Base-by-base conservation (phyloP, 2,113 vertebrate species). In the Scortum barcoo region DNA sequence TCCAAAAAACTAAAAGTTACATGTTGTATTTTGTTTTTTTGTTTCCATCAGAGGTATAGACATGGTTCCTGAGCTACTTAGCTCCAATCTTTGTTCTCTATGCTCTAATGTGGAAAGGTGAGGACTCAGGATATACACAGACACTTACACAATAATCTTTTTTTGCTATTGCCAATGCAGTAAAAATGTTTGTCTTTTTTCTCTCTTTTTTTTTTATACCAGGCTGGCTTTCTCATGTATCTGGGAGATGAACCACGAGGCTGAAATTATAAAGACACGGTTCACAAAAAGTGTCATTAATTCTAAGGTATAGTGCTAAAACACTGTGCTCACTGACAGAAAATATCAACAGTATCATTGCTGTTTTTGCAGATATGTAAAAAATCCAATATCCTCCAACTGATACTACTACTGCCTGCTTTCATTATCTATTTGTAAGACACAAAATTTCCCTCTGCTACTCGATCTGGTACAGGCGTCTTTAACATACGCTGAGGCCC, bases 1-100 rank as follows among this genome's bases (percentile, higher is more conserved):
- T 17, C 16, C 6, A 40, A 14, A 42, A 58, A 56, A 42, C 20
- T 16, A 11, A 46, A 57, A 57, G 5, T 68, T 48, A 46, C 22
- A 44, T 67, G 12, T n/a, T 50, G 3, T 30, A 1, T 68, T 44
- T 62, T 0, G 33, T 83, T 26, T 46, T 83, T 26, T 46, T 73
- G 20, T 86, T 33, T 82, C 61, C 62, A 54, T 13, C 93, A 99
- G 98, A 98, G 98, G 76, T n/a, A 99, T 99, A 86, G 98, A 99
- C 92, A 99, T 99, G 98, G 97, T 99, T 91, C 98, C 98, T 68
- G 98, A 99, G 69, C 91, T 99, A 80, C 97, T 99, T 73, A 99
- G 98, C 90, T 99, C 98, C 62, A 98, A 99, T 75, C 95, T 99
- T 33, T 99, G 98, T 80, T 99, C 98, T 51, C 90, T 99, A 66